Evolutionary conservation across 2,797 vertebrate genomes (phyloP).

Genomic region (Manis pentadactyla): DNA sequence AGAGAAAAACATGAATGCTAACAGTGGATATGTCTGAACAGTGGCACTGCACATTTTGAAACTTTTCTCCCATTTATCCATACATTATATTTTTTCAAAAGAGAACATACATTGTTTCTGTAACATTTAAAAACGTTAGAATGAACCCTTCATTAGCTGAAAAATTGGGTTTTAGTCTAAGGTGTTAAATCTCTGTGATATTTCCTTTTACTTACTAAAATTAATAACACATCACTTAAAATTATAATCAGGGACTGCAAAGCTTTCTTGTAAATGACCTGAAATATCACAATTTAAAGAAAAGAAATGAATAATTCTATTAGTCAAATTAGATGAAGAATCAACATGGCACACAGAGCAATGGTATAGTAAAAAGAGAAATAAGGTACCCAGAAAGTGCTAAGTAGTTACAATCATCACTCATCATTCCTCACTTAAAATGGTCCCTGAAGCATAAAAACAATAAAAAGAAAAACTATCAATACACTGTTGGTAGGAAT

Average conservation of each 20-base stretch:
- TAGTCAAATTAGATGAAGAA: constrained; percentile 42
- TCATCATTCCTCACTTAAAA: neutral
- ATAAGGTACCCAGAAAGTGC: neutral
- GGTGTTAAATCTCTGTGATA: neutral
- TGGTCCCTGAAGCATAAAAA: neutral
- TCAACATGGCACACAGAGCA: neutral
- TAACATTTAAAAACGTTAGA: neutral
- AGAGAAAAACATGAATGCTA: neutral
- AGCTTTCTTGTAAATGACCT: neutral
- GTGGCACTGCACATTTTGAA: constrained; percentile 9
- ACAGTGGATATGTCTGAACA: neutral
- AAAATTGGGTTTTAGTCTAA: neutral
- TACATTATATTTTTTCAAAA: neutral
- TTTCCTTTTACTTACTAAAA: neutral
- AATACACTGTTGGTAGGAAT: neutral
- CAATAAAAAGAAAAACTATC: neutral
- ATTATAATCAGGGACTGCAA: neutral
- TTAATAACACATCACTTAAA: constrained; percentile 24
- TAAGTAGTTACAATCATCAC: constrained; percentile 23
- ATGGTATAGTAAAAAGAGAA: neutral
- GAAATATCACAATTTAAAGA: neutral
- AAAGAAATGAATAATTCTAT: neutral
- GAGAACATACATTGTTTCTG: neutral
- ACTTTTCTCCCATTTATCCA: neutral
- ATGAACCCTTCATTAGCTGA: neutral